A percentile compares a stretch with the other conserved stretches of the same genome.
These are phyloP conservation scores for Caerostris darwini DNA, from an alignment of 1,140 invertebrate genomes.

Conservation along the genomic window DNA sequence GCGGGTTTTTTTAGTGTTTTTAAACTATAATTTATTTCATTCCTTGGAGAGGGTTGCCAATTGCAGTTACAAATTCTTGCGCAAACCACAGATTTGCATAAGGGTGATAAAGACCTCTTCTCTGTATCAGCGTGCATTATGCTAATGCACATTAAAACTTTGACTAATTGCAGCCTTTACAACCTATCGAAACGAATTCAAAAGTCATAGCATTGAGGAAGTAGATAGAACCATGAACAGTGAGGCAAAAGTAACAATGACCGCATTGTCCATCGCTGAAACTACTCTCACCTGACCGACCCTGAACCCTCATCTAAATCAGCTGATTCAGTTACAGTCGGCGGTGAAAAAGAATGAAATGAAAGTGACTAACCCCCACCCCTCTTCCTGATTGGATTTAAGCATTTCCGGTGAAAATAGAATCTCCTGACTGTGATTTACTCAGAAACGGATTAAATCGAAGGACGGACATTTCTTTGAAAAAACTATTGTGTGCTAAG, in stretches of 20 bases:
- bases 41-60: too few species aligned
- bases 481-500: too few species aligned
- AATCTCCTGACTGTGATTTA: too few species aligned
- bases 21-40: too few species aligned
- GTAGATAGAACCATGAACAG: background rate
- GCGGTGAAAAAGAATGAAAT: background rate
- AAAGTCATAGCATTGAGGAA: background rate
- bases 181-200: background rate
- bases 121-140: too few species aligned
- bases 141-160: too few species aligned
- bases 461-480: too few species aligned
- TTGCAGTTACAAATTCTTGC: too few species aligned
- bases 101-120: too few species aligned
- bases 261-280: background rate
- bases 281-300: slow-evolving; percentile 49
- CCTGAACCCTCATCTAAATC: slow-evolving; percentile 23
- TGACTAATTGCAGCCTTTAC: background rate
- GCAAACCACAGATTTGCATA: too few species aligned
- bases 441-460: too few species aligned
- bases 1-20: too few species aligned
- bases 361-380: background rate
- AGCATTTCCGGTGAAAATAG: slow-evolving; percentile 25
- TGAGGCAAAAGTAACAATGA: background rate
- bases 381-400: background rate
- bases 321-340: background rate